These are phyloP conservation scores for Brenthis ino DNA, from an alignment of 2,888 invertebrate species.

Conservation along the genomic window DNA sequence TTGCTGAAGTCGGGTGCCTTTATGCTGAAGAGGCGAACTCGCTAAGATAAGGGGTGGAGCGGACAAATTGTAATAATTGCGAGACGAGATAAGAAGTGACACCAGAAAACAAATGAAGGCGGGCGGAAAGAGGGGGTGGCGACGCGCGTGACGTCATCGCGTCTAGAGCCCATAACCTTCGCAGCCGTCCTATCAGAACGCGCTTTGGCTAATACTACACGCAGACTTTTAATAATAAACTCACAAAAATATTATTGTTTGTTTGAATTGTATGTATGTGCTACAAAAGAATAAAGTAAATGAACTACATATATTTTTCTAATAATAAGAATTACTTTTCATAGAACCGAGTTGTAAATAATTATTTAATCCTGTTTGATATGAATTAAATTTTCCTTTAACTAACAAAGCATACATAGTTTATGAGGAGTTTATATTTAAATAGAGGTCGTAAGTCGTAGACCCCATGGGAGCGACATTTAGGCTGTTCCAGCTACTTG, in stretches of 20 bases:
- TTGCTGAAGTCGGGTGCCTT: slow-evolving; percentile 76
- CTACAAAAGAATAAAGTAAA: too few species aligned
- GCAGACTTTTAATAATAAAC: slow-evolving; percentile 41
- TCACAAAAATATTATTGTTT: slow-evolving; percentile 31
- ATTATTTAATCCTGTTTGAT: not conserved
- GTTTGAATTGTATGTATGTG: too few species aligned
- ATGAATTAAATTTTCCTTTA: slow-evolving; percentile 53
- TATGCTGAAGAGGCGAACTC: slow-evolving; percentile 78
- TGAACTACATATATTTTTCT: too few species aligned
- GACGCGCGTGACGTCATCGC: slow-evolving; percentile 66
- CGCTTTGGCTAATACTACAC: slow-evolving; percentile 48
- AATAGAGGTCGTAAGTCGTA: slow-evolving; percentile 53
- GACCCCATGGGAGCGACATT: slow-evolving; percentile 59
- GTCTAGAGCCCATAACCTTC: slow-evolving; percentile 47
- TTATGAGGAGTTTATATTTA: slow-evolving; percentile 67
- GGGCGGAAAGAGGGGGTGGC: slow-evolving; percentile 52
- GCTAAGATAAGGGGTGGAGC: slow-evolving; percentile 80
- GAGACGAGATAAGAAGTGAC: slow-evolving; percentile 81
- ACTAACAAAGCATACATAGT: slow-evolving; percentile 61
- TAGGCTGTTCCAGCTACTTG: slow-evolving; percentile 65
- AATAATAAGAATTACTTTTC: too few species aligned
- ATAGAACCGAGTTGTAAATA: too few species aligned
- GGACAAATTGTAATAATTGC: slow-evolving; percentile 83
- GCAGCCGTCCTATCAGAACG: slow-evolving; percentile 47
- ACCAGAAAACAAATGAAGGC: slow-evolving; percentile 82